A percentile compares a stretch with the other conserved stretches of the same genome.
Conservation (phyloP, 2,113 vertebrate genomes). For the Sitta europaea region DNA sequence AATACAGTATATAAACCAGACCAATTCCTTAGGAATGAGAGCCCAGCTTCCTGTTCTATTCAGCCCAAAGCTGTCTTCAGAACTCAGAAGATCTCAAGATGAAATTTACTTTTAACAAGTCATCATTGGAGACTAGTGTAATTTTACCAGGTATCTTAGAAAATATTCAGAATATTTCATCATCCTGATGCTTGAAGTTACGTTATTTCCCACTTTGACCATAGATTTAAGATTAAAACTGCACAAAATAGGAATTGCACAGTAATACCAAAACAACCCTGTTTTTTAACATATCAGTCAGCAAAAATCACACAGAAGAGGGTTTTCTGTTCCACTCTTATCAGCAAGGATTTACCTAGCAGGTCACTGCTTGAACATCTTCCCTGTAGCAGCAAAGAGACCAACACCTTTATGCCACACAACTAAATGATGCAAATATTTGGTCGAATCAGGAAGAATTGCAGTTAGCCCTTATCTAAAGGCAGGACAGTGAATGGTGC, state of each 20-base stretch:
- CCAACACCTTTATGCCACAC: neutral
- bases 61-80: neutral
- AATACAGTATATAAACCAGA: neutral
- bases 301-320: neutral
- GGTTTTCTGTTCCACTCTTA: neutral
- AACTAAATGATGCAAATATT: neutral
- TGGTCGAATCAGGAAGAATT: neutral
- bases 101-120: neutral
- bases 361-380: neutral
- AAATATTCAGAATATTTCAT: neutral
- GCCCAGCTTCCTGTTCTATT: neutral
- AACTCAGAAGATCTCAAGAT: neutral
- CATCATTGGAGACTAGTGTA: neutral
- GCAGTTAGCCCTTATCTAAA: neutral
- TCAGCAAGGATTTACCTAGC: neutral
- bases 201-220: neutral
- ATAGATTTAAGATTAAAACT: neutral
- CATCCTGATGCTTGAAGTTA: neutral
- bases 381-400: neutral
- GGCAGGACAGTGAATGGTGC: neutral
- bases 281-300: neutral
- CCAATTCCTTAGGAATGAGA: neutral
- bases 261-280: rapidly evolving
- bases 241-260: neutral
- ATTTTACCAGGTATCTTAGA: neutral